Evolutionary conservation across 2,113 vertebrate genomes (phyloP).

Genomic region (Microtus oregoni): DNA sequence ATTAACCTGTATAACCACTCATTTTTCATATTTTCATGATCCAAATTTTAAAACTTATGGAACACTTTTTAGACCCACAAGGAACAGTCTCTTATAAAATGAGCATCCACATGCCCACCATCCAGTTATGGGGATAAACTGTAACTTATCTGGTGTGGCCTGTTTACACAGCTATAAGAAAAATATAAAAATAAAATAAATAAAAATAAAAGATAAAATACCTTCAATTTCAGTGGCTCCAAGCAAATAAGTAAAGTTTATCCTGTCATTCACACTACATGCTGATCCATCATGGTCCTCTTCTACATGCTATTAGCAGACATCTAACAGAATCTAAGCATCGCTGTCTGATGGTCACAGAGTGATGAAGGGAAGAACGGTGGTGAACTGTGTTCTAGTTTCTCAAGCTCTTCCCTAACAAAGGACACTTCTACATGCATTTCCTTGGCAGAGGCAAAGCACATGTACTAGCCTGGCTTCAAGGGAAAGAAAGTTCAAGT

Average conservation of each 20-base stretch:
- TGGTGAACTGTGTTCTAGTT: background rate
- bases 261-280: background rate
- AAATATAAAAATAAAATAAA: background rate
- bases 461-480: background rate
- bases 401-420: background rate
- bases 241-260: background rate
- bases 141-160: background rate
- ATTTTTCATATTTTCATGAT: background rate
- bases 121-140: background rate
- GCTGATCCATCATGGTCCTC: background rate
- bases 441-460: background rate
- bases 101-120: background rate
- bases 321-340: background rate
- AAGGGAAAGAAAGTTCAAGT: background rate
- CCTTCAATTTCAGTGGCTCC: background rate
- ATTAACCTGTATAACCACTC: background rate
- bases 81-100: background rate
- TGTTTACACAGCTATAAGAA: background rate
- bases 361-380: background rate
- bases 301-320: background rate
- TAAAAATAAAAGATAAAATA: background rate
- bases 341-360: background rate
- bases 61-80: background rate
- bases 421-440: background rate
- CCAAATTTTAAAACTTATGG: background rate